Conservation (phyloP, 2,797 vertebrate genomes). For the Acanthopagrus latus region DNA sequence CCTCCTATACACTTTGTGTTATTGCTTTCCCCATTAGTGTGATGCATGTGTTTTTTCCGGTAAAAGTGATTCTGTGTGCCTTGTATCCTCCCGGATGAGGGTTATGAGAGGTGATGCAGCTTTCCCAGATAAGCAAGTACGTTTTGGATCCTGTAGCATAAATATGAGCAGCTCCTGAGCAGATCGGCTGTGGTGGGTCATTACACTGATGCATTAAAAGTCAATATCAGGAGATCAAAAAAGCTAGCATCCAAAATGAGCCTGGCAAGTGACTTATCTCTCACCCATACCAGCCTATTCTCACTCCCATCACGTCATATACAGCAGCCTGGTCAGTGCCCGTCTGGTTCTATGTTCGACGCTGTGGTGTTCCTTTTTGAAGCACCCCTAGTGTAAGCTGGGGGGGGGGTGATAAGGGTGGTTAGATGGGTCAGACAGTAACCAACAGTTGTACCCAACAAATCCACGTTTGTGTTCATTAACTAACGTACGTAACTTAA, state of each 20-base stretch:
- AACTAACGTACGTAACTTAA: no score
- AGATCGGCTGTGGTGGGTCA: neutral
- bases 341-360: no score
- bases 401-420: no score
- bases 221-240: neutral
- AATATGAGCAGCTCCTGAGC: neutral
- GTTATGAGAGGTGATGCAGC: neutral
- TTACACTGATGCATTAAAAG: neutral
- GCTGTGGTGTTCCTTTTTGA: no score
- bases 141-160: neutral
- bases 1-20: neutral
- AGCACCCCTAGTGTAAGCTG: no score
- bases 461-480: no score
- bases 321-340: no score
- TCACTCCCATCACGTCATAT: no score
- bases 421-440: no score
- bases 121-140: neutral
- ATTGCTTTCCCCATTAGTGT: neutral
- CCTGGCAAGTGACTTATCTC: neutral
- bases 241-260: neutral
- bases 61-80: neutral
- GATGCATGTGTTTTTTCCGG: neutral
- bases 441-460: no score
- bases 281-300: neutral
- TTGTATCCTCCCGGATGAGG: neutral